A percentile compares a stretch with the other conserved stretches of the same genome.
Evolutionary conservation across 2,113 vertebrate genomes (phyloP).

Genomic region (Trachemys scripta): DNA sequence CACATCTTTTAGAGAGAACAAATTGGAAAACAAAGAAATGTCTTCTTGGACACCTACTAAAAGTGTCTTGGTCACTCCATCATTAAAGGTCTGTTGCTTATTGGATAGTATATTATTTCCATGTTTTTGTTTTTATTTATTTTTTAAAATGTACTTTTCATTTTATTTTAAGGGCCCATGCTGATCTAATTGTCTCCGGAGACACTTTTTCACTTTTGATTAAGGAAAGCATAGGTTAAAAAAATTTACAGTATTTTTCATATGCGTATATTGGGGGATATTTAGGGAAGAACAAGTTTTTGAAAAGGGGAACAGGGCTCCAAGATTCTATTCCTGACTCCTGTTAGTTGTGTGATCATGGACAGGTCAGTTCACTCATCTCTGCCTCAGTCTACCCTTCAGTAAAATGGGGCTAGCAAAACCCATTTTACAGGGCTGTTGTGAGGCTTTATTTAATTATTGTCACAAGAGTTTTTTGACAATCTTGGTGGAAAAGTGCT

Average conservation of each 20-base stretch:
- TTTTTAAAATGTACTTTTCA: not conserved
- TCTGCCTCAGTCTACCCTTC: not conserved
- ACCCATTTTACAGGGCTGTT: not conserved
- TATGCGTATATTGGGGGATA: too few relatives aligned
- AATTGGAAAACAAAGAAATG: constrained; percentile 58
- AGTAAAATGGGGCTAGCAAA: not conserved
- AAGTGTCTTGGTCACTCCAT: constrained; percentile 33
- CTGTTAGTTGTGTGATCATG: too few relatives aligned
- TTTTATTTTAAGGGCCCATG: not conserved
- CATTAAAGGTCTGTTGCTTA: constrained; percentile 71
- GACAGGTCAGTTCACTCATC: too few relatives aligned
- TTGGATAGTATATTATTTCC: not conserved
- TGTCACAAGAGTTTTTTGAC: not conserved
- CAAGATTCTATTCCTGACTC: too few relatives aligned
- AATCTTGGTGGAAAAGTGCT: not conserved
- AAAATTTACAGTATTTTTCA: too few relatives aligned
- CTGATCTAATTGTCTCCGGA: too few relatives aligned
- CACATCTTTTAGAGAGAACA: constrained; percentile 20
- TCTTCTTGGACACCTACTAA: constrained; percentile 20
- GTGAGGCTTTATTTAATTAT: not conserved
- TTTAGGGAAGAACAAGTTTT: too few relatives aligned
- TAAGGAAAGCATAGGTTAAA: too few relatives aligned
- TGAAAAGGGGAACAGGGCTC: too few relatives aligned
- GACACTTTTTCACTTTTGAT: too few relatives aligned
- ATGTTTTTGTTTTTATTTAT: not conserved